Base-by-base conservation (phyloP, 2,113 vertebrate species). In the Erythrolamprus reginae region DNA sequence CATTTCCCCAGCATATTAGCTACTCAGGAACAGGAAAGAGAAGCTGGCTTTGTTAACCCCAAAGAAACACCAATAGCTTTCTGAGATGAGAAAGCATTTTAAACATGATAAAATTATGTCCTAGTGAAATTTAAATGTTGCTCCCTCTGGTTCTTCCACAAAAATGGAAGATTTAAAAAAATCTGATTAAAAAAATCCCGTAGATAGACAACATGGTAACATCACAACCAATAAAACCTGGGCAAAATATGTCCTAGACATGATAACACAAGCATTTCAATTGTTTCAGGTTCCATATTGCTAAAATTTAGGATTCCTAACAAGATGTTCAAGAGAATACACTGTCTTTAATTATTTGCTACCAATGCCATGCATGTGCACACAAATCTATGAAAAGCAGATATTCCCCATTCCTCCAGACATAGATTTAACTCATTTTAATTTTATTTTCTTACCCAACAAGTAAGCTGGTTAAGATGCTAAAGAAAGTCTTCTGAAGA, bases 91-190 rank as follows among this genome's bases (percentile, higher is more conserved):
- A 33, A 85, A 24, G 4, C 23, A 53, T 52, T 42, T 89, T 51
- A 83, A 94, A 90, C 0, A 33, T 84, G 93, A 65, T 93, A 84
- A 93, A 91, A 93, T 24, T 89, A 5, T 28, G 88, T 84, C 91
- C 85, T 92, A 92, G 91, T 93, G 82, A 86, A 47, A 87, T 93
- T 88, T 92, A 87, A 88, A 52, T 84, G 6, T 65, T 26, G 38
- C 10, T 23, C 86, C 12, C n/a, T 42, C n/a, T 84, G 53, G 4
- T 58, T 82, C 50, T 42, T 23, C 91, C 83, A 17, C 33, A 47
- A n/a, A n/a, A n/a, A n/a, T n/a, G n/a, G n/a, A n/a, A n/a, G n/a
- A n/a, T n/a, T n/a, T n/a, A n/a, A n/a, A n/a, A n/a, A n/a, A n/a
- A n/a, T n/a, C n/a, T 0, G 1, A 45, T 82, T n/a, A n/a, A 45